phyloP scores from a whole-genome alignment of 2,113 vertebrate species.

The Rhipidura dahli region DNA sequence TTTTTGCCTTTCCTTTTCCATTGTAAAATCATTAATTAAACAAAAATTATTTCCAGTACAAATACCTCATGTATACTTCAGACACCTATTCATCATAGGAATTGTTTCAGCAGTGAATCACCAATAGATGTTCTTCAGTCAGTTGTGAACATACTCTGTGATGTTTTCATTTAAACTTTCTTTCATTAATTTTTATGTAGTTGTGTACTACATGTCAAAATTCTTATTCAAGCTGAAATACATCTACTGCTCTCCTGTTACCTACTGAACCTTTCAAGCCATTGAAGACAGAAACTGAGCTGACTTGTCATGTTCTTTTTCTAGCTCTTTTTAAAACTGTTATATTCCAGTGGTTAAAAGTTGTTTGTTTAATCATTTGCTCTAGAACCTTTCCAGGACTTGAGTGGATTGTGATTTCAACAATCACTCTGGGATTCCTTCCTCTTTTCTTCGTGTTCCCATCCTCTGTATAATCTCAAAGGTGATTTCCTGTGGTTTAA shows the following conservation, averaged over 20 bases:
- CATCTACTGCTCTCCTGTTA: not conserved
- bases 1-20: not conserved
- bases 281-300: not conserved
- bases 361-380: not conserved
- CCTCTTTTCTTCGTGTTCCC: not conserved
- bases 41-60: not conserved
- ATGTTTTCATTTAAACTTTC: not conserved
- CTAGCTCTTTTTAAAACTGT: not conserved
- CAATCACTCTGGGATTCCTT: not conserved
- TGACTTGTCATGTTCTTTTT: not conserved
- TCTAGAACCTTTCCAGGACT: not conserved
- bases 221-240: not conserved
- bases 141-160: not conserved
- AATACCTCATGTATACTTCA: not conserved
- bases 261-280: not conserved
- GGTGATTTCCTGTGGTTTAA: not conserved
- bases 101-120: not conserved
- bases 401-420: not conserved
- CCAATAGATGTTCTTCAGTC: not conserved
- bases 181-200: not conserved
- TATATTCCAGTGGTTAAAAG: not conserved
- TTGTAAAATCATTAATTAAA: not conserved
- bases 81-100: not conserved
- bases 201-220: not conserved
- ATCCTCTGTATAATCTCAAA: not conserved